Conservation (phyloP, 1,140 invertebrate genomes). For the Ostrea edulis region DNA sequence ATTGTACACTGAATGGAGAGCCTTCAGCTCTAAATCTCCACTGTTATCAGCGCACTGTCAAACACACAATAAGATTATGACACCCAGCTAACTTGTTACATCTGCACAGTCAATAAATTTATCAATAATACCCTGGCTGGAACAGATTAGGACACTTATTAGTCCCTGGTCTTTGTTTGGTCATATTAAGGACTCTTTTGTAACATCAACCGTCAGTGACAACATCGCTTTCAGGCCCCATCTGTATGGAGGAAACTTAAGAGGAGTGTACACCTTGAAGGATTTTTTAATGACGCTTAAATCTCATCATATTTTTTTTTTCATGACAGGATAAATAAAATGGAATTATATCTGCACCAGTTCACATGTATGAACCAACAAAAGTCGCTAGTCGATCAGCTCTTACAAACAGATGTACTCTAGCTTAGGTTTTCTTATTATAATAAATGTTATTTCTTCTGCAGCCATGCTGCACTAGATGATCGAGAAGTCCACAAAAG, state of each 20-base stretch:
- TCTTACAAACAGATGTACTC: slow-evolving; percentile 13
- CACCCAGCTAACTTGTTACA: slow-evolving; percentile 18
- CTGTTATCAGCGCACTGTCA: slow-evolving; percentile 5
- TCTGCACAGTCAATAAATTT: slow-evolving; percentile 29
- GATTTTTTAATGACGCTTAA: background rate
- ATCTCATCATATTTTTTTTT: background rate
- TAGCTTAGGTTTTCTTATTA: background rate
- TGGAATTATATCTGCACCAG: background rate
- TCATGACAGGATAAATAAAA: background rate
- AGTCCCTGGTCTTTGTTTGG: background rate
- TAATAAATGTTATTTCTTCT: background rate
- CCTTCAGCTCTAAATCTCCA: background rate
- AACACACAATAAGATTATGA: slow-evolving; percentile 24
- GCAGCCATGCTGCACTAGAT: background rate
- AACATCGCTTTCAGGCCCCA: background rate
- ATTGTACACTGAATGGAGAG: background rate
- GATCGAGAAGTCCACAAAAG: background rate
- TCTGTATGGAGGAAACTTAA: background rate
- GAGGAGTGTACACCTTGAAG: background rate
- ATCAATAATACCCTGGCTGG: background rate
- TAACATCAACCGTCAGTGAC: background rate
- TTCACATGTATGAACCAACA: background rate
- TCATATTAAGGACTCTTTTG: slow-evolving; percentile 10
- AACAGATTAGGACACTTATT: slow-evolving; percentile 8
- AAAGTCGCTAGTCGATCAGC: background rate